Percentiles rank a stretch among this genome's conserved stretches.
Conservation (phyloP, 2,113 vertebrate species). For the Telmatochromis bifrenatus region DNA sequence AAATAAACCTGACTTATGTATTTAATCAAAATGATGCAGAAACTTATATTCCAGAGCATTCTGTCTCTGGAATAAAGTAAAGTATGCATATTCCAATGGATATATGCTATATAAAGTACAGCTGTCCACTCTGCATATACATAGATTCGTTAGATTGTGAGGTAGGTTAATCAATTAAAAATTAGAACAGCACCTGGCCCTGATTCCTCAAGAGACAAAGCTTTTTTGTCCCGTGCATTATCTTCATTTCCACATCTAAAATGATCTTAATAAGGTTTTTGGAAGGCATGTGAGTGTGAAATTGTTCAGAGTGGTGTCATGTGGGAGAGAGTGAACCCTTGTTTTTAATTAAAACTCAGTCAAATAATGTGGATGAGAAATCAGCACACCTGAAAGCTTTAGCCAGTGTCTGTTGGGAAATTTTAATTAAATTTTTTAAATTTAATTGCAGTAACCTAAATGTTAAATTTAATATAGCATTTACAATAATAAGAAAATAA, state of each 20-base stretch:
- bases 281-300: conserved; percentile 44
- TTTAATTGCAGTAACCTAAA: conserved; percentile 13
- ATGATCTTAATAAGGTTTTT: conserved; percentile 34
- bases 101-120: not conserved
- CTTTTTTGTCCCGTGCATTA: not conserved
- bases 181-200: not conserved
- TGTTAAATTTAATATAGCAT: not conserved
- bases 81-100: not conserved
- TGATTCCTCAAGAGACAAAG: not conserved
- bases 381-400: conserved; percentile 33
- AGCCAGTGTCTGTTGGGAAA: not conserved
- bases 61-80: not conserved
- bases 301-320: conserved; percentile 48
- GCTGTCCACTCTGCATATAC: not conserved
- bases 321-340: conserved; percentile 41
- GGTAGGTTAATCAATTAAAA: not conserved
- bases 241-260: conserved; percentile 25
- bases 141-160: not conserved
- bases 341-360: conserved; percentile 57
- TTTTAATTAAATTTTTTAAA: conserved; percentile 40
- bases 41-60: not conserved
- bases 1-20: not conserved
- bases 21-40: not conserved
- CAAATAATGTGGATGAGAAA: conserved; percentile 27
- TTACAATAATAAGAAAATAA: not conserved